phyloP scores from a whole-genome alignment of 2,113 vertebrate species.

The Perca schrenkii region DNA sequence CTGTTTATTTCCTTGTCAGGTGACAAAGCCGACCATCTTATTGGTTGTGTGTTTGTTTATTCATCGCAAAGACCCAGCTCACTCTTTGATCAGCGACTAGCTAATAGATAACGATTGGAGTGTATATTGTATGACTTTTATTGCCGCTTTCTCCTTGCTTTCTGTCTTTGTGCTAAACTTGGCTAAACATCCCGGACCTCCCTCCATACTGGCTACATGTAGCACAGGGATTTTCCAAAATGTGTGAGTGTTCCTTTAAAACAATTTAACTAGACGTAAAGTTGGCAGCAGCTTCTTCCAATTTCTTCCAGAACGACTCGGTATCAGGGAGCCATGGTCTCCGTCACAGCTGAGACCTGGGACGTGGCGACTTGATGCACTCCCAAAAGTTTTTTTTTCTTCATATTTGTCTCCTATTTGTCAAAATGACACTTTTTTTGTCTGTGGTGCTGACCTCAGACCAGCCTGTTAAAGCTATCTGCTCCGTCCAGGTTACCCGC shows the following conservation, averaged over 20 bases:
- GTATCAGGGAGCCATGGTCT: background rate
- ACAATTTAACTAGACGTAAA: background rate
- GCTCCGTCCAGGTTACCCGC: slow-evolving; percentile 25
- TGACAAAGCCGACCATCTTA: too few species aligned
- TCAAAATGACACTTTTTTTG: slow-evolving; percentile 7
- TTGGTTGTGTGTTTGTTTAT: too few species aligned
- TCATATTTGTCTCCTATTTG: background rate
- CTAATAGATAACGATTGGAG: too few species aligned
- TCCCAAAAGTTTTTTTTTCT: background rate
- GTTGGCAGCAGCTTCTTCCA: background rate
- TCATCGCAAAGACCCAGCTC: too few species aligned
- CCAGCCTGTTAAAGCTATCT: slow-evolving; percentile 20
- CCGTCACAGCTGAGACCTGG: background rate
- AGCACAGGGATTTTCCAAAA: too few species aligned
- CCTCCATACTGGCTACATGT: too few species aligned
- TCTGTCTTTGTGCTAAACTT: too few species aligned
- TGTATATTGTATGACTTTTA: too few species aligned
- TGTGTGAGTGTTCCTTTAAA: background rate
- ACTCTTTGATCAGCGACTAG: too few species aligned
- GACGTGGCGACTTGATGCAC: background rate
- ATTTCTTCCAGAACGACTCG: background rate
- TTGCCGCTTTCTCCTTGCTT: too few species aligned
- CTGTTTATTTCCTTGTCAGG: too few species aligned
- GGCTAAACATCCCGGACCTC: too few species aligned
- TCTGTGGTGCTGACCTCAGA: slow-evolving; percentile 29